Percentiles rank a stretch among this genome's conserved stretches.
These are phyloP conservation scores for Philopotamus ludificatus DNA, from an alignment of 1,140 invertebrate genomes.

Conservation along the genomic window DNA sequence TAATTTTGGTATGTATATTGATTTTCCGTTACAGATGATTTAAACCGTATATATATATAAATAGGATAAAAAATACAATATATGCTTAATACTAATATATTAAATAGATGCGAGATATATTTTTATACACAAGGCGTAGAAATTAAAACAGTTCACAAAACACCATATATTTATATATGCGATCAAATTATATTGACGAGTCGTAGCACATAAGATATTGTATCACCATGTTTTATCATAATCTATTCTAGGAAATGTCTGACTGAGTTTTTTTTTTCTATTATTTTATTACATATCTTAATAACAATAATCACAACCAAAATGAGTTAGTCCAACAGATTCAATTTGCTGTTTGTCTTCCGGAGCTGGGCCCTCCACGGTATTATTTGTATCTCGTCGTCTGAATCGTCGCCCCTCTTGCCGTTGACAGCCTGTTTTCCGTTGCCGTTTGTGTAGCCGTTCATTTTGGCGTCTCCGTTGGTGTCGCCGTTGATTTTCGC, in stretches of 20 bases:
- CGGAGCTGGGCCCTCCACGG: slow-evolving; percentile 84
- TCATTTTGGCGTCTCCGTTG: slow-evolving; percentile 34
- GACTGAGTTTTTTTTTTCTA: slow-evolving; percentile 7
- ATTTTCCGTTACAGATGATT: too few relatives aligned
- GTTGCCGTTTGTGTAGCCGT: slow-evolving; percentile 32
- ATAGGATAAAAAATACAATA: too few relatives aligned
- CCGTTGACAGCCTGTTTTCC: slow-evolving; percentile 45
- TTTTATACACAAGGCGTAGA: too few relatives aligned
- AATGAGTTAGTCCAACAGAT: slow-evolving; percentile 58
- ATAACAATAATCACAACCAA: slow-evolving; percentile 19
- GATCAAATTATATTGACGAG: not conserved
- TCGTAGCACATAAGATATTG: not conserved
- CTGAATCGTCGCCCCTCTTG: slow-evolving; percentile 52
- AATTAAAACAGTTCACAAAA: too few relatives aligned
- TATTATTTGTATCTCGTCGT: slow-evolving; percentile 71
- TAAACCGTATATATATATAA: too few relatives aligned
- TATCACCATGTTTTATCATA: not conserved
- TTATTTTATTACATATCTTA: not conserved
- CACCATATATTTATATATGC: too few relatives aligned
- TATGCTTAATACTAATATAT: too few relatives aligned
- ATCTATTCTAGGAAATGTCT: slow-evolving; percentile 15
- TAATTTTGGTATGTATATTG: too few relatives aligned
- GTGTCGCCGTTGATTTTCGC: slow-evolving; percentile 31
- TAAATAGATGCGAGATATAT: too few relatives aligned
- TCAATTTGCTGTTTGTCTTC: slow-evolving; percentile 84